Base-by-base conservation (phyloP, 1,140 invertebrate species). In the Drosophila lowei region DNA sequence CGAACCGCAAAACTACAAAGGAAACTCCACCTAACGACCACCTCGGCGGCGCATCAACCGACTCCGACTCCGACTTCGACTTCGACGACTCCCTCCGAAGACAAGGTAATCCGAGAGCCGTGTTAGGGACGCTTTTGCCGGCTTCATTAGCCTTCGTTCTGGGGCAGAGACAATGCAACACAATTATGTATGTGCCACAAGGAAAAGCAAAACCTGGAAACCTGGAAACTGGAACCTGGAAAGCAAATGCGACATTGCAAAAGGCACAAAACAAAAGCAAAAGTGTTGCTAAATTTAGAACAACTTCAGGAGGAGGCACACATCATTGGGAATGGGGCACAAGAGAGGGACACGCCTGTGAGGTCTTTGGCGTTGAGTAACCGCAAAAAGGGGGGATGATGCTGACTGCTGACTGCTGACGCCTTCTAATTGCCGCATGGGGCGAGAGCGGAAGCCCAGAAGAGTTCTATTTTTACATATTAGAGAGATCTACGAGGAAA, bases 241-340 rank as follows among this genome's bases (percentile, higher is more conserved):
- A 50, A 44, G 41, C 21, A 52, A 59, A 21, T 61, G 55, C 47
- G 44, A 41, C 52, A 47, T 34, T 21, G 13, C 34, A 64, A 38
- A 77, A 57, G 53, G 38, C 34, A 65, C 34, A 72, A 72, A 84
- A 61, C 66, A 86, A 84, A 86, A 80, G 67, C 77, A 80, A 75
- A 86, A 86, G 81, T 86, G 81, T 55, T 72, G 73, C 80, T 84
- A 84, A 77, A 84, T 80, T 86, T 84, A 84, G 77, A 84, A 54
- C 72, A 61, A 79, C 63, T 60, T 38, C 56, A 54, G 60, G 61
- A 43, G 49, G 34, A 60, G 58, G 46, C 41, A 38, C 28, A 30
- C 59, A 38, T 4, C 28, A 54, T 2, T 11, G 8, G 2, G 21
- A 3, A 42, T 6, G 41, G 44, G 23, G 25, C 18, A 46, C 16